A percentile compares a stretch with the other conserved stretches of the same genome.
Conservation (phyloP, 2,888 invertebrate genomes). For the Tetragonisca angustula region DNA sequence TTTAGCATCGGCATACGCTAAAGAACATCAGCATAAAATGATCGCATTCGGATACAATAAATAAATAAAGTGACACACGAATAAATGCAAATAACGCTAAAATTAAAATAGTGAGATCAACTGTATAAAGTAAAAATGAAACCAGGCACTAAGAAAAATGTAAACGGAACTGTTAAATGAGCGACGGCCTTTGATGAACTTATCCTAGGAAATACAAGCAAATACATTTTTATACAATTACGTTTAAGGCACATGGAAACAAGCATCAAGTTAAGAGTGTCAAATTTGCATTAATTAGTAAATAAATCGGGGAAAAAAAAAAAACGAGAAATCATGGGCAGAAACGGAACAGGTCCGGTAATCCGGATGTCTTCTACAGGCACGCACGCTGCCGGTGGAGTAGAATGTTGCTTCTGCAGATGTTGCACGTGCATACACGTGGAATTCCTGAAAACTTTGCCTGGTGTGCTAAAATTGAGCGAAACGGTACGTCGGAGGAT, state of each 20-base stretch:
- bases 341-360: constrained; percentile 73
- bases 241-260: background rate
- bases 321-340: constrained; percentile 60
- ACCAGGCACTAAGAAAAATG: too few relatives aligned
- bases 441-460: constrained; percentile 89
- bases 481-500: constrained; percentile 88
- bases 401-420: constrained; percentile 89
- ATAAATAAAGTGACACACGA: too few relatives aligned
- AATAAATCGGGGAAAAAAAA: too few relatives aligned
- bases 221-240: background rate
- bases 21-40: too few relatives aligned
- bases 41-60: too few relatives aligned
- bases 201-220: too few relatives aligned
- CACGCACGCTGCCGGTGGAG: constrained; percentile 84
- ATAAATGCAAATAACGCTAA: too few relatives aligned
- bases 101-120: too few relatives aligned
- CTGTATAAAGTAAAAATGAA: too few relatives aligned
- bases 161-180: too few relatives aligned
- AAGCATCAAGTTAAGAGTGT: background rate
- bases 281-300: background rate
- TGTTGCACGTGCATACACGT: constrained; percentile 93
- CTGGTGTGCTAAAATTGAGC: constrained; percentile 90
- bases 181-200: too few relatives aligned
- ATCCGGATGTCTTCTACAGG: constrained; percentile 77
- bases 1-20: too few relatives aligned